Base-by-base conservation (phyloP, 2,113 vertebrate genomes). In the Anguilla japonica region DNA sequence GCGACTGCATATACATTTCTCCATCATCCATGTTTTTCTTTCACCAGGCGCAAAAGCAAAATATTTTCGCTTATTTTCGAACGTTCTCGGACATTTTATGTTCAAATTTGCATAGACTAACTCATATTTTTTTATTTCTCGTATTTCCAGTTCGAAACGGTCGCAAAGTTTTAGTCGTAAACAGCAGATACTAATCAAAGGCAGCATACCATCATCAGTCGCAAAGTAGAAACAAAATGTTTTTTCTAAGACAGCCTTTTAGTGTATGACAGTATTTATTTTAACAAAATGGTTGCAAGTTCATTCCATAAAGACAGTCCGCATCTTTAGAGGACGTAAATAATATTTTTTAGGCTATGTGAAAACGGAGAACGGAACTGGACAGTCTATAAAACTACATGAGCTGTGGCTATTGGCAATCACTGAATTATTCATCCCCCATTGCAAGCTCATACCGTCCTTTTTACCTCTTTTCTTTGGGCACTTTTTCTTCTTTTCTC, bases 381-480 rank as follows among this genome's bases (percentile, higher is more conserved):
- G 60, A 95, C 93, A 97, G 96, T 97, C 96, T 96, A 98, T 97
- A 97, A 99, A 98, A 96, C 95, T 94, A 93, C 90, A 91, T 93
- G 94, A 94, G 92, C 92, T 93, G 96, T 93, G 94, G 94, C 96
- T 95, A 96, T 96, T 96, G 96, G 94, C 94, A 94, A 96, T 97
- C 96, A 96, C 96, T 99, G 98, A 99, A 99, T 99, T 97, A 99
- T 99, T 98, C 97, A 99, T 99, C 97, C 97, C 97, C 99, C 98
- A 99, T 99, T 99, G 98, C 97, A 96, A 96, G 96, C 96, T 97
- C 97, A 98, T 99, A 98, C 98, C 98, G 97, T 99, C 97, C 96
- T 97, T 97, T 98, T 97, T 95, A 90, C 43, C 96, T 90, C 97
- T 96, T 98, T 99, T 99, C 97, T 99, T 96, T 93, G 89, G 92